These are phyloP conservation scores for Drosophila lowei DNA, from an alignment of 1,140 invertebrate species.

Conservation along the genomic window DNA sequence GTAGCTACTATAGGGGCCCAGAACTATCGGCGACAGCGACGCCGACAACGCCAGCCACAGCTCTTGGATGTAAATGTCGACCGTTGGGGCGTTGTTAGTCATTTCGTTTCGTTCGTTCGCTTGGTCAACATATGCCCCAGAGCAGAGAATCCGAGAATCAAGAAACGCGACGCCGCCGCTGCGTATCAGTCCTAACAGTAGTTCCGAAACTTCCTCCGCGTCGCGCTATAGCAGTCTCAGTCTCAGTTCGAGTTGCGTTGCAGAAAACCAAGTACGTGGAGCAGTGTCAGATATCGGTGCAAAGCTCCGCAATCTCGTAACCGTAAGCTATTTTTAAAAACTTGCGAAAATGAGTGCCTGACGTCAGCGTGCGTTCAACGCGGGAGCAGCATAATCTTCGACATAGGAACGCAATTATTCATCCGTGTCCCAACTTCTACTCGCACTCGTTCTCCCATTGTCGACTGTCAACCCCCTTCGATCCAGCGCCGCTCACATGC, in stretches of 20 bases:
- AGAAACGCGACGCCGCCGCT: conserved; percentile 6
- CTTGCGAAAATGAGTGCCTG: neutral
- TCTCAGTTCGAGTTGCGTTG: too few relatives aligned
- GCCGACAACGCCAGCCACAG: conserved; percentile 39
- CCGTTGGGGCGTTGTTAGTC: conserved; percentile 67
- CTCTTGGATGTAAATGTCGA: conserved; percentile 73
- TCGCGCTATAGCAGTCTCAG: too few relatives aligned
- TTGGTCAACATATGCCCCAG: conserved; percentile 60
- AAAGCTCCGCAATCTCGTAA: neutral
- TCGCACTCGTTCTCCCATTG: neutral
- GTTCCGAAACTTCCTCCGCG: neutral
- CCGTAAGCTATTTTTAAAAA: conserved; percentile 4
- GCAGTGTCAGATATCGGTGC: too few relatives aligned
- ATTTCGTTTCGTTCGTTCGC: conserved; percentile 74
- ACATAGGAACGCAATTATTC: conserved; percentile 16
- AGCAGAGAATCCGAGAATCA: conserved; percentile 10
- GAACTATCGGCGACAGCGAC: conserved; percentile 19
- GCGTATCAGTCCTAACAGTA: conserved; percentile 9
- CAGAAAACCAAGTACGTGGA: too few relatives aligned
- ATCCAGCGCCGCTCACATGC: conserved; percentile 31
- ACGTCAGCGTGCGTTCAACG: neutral
- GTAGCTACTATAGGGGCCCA: conserved; percentile 25
- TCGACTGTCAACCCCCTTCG: conserved; percentile 1
- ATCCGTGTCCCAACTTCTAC: neutral
- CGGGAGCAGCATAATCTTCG: neutral